Conservation (phyloP, 2,888 invertebrate genomes). For the Lochmaea crataegi region DNA sequence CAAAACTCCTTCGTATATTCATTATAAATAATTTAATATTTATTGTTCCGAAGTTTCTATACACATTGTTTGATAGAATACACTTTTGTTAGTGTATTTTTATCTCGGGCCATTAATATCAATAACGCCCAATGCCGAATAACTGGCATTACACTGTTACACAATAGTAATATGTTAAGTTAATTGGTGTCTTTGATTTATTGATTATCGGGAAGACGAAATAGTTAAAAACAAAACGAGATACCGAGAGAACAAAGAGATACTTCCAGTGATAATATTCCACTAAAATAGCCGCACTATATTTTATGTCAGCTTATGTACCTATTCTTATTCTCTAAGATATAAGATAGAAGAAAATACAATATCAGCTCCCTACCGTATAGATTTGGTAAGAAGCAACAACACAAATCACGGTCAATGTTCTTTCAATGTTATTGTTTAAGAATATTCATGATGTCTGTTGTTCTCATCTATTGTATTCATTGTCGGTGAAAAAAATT, state of each 20-base stretch:
- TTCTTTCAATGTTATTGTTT: constrained; percentile 39
- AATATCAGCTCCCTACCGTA: constrained; percentile 43
- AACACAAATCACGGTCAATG: constrained; percentile 35
- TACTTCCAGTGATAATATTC: constrained; percentile 45
- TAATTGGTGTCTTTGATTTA: constrained; percentile 30
- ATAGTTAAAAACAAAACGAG: constrained; percentile 37
- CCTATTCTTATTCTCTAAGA: constrained; percentile 42
- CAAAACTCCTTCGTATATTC: no score
- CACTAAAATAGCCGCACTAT: constrained; percentile 48
- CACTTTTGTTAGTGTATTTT: neutral
- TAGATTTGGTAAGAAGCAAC: constrained; percentile 44
- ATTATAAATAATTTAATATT: neutral
- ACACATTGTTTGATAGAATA: neutral
- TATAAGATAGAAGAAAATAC: constrained; percentile 45
- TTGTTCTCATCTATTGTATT: constrained; percentile 29
- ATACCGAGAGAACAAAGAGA: constrained; percentile 47
- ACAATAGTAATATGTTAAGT: constrained; percentile 16
- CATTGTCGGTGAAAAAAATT: constrained; percentile 18
- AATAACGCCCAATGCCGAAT: constrained; percentile 5
- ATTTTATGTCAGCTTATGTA: constrained; percentile 50
- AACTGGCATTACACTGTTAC: constrained; percentile 7
- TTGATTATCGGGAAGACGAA: constrained; percentile 31
- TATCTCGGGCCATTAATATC: neutral
- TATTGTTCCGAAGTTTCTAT: neutral
- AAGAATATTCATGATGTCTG: constrained; percentile 28